Base-by-base conservation (phyloP, 2,797 vertebrate genomes). In the Hybognathus amarus region DNA sequence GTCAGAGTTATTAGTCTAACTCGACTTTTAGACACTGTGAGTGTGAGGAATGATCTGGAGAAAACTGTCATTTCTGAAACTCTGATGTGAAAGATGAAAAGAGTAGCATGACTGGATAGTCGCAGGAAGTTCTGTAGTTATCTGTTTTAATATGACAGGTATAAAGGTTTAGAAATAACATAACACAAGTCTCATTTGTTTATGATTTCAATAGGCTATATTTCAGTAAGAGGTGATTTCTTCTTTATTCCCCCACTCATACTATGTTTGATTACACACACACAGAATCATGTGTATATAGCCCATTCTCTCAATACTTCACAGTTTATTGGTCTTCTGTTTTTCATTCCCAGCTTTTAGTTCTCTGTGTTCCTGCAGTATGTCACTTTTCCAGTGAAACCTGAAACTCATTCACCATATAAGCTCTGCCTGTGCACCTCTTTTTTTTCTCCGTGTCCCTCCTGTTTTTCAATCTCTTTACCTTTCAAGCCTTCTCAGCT, bases 1-100 rank as follows among this genome's bases (percentile, higher is more conserved):
- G 77, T 83, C 82, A 64, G 70, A 24, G 77, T 76, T 59, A 86
- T 75, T 77, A 77, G 45, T 80, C 75, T 66, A 22, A 5, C 30
- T 33, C 70, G 36, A 24, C 11, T 66, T 71, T 64, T 54, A 82
- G 79, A 75, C 50, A 71, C n/a, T 36, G 59, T 79, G 52, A 77
- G 27, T 36, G 59, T 79, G 52, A 77, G 27, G 42, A 54, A 59
- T 78, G 73, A 83, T 77, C 77, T 38, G 30, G 6, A 47, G 77
- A 74, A 73, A 63, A 54, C n/a, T 64, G 76, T 84, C 52, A 76
- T 80, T 50, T 24, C 50, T 56, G 61, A 63, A 77, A 75, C 20
- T 71, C 69, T 40, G 47, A 75, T 76, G 17, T 27, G 38, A 66
- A 47, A 63, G 59, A 47, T 59, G 61, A 78, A 52, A 79, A 84